Conservation (phyloP, 2,888 invertebrate species). For the Aporophyla nigra region DNA sequence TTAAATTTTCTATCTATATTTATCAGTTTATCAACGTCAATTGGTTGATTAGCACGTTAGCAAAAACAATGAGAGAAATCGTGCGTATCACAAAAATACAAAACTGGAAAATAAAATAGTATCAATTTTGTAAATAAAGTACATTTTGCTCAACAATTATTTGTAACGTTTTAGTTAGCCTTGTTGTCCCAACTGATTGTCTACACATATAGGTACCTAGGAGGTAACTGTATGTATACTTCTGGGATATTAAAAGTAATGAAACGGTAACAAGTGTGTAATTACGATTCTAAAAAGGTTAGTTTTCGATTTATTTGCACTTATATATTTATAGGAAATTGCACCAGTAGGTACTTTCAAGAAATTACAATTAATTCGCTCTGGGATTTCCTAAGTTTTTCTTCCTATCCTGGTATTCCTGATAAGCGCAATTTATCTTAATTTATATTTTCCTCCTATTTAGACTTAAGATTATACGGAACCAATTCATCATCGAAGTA, state of each 20-base stretch:
- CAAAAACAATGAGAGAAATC: neutral
- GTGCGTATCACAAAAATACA: too few relatives aligned
- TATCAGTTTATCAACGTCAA: too few relatives aligned
- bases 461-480: constrained; percentile 9
- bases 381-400: constrained; percentile 35
- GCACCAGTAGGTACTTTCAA: constrained; percentile 11
- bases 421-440: constrained; percentile 30
- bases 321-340: neutral
- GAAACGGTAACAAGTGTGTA: neutral
- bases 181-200: neutral
- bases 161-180: neutral
- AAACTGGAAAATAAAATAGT: neutral
- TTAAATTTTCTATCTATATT: neutral
- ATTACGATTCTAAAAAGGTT: neutral
- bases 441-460: constrained; percentile 20
- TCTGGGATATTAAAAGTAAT: constrained; percentile 5
- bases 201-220: neutral
- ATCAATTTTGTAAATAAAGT: neutral
- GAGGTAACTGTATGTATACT: neutral
- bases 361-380: constrained; percentile 34
- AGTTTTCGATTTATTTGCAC: constrained; percentile 15
- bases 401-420: constrained; percentile 11
- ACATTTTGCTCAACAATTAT: neutral
- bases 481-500: constrained; percentile 32
- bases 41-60: neutral